A percentile compares a stretch with the other conserved stretches of the same genome.
These are phyloP conservation scores for Sparidentex hasta DNA, from an alignment of 2,797 vertebrate genomes.

Conservation along the genomic window DNA sequence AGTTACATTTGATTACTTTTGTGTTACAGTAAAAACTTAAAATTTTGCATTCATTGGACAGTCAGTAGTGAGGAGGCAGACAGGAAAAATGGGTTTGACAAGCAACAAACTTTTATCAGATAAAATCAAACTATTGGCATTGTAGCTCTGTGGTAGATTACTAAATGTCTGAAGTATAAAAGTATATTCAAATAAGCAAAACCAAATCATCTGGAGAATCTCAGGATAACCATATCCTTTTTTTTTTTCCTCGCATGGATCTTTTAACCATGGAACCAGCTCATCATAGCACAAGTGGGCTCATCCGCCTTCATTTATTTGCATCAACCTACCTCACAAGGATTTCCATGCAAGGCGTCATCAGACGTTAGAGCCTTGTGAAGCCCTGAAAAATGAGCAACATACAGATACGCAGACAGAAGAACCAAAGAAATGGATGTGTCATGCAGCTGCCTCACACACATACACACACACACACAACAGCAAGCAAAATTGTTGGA, in stretches of 20 bases:
- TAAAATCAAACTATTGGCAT: too few relatives aligned
- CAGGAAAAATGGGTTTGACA: background rate
- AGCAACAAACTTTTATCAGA: background rate
- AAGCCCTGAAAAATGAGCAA: constrained; percentile 70
- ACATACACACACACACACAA: background rate
- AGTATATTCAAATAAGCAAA: background rate
- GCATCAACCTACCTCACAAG: constrained; percentile 64
- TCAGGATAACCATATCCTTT: background rate
- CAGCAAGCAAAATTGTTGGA: constrained; percentile 31
- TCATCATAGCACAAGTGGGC: background rate
- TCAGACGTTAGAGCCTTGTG: constrained; percentile 42
- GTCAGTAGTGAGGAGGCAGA: background rate
- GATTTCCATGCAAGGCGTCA: constrained; percentile 21
- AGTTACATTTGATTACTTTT: too few relatives aligned
- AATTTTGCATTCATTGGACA: background rate
- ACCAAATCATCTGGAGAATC: background rate
- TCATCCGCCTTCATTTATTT: background rate
- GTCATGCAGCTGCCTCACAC: constrained; percentile 12
- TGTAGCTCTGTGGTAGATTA: background rate
- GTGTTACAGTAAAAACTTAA: too few relatives aligned
- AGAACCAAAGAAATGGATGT: constrained; percentile 9
- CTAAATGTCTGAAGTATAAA: background rate
- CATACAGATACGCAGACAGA: constrained; percentile 4
- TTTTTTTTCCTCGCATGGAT: background rate
- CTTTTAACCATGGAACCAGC: background rate